phyloP scores from a whole-genome alignment of 2,113 vertebrate genomes.

The Smithornis capensis region DNA sequence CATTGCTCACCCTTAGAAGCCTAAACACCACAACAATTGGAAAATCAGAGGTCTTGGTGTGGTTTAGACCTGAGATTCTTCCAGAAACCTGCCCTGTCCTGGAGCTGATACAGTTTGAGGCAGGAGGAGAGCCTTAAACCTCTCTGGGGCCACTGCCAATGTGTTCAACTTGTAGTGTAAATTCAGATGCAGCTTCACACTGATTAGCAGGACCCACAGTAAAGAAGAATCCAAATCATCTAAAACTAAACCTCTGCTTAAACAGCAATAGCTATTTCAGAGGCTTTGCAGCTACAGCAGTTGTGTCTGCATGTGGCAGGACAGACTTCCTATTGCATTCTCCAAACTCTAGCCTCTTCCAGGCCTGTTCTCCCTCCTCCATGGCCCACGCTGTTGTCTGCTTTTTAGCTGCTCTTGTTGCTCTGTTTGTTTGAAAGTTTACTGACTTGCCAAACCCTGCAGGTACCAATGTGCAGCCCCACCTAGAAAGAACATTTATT shows the following conservation, averaged over 20 bases:
- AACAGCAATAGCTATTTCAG: not conserved
- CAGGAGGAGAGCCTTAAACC: not conserved
- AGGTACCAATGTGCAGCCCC: not conserved
- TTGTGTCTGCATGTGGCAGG: not conserved
- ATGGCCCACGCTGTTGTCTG: not conserved
- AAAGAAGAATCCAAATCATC: not conserved
- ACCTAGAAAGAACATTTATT: not conserved
- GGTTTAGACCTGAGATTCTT: not conserved
- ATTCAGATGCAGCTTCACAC: not conserved
- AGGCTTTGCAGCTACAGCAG: not conserved
- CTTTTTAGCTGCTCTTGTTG: not conserved
- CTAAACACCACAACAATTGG: not conserved
- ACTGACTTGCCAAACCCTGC: not conserved
- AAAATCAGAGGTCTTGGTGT: not conserved
- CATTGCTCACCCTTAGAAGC: not conserved
- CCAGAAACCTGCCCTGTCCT: not conserved
- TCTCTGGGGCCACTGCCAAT: not conserved
- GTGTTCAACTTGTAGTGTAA: not conserved
- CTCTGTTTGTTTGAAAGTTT: not conserved
- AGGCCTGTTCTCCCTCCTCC: not conserved
- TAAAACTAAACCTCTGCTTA: not conserved
- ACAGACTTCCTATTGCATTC: not conserved
- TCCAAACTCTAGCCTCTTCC: not conserved
- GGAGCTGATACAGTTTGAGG: not conserved
- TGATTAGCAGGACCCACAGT: not conserved